These are phyloP conservation scores for Smittia sp. DNA, from an alignment of 2,888 invertebrate genomes.

Conservation along the genomic window DNA sequence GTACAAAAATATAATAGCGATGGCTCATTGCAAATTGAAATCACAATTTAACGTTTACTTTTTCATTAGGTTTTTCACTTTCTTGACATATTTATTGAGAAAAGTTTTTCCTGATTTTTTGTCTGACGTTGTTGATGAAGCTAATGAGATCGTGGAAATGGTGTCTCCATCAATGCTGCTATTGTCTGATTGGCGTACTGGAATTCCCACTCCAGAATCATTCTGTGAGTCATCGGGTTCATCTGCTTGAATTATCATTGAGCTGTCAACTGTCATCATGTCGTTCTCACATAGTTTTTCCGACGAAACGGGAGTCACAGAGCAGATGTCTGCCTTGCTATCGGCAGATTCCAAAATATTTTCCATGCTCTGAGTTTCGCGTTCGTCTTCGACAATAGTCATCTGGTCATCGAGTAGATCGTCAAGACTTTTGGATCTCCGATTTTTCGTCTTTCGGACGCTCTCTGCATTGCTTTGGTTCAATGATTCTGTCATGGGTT, in stretches of 20 bases:
- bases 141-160: conserved; percentile 38
- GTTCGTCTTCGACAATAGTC: conserved; percentile 47
- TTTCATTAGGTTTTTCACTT: conserved; percentile 72
- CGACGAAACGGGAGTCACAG: conserved; percentile 26
- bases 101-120: conserved; percentile 74
- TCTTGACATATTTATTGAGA: conserved; percentile 80
- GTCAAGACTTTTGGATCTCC: conserved; percentile 64
- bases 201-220: not conserved
- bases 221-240: not conserved
- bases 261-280: conserved; percentile 40
- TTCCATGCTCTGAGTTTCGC: conserved; percentile 52
- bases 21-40: too few relatives aligned
- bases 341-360: conserved; percentile 45
- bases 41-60: conserved; percentile 47
- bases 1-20: too few relatives aligned
- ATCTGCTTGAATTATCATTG: not conserved
- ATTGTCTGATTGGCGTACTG: not conserved
- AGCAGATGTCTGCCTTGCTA: conserved; percentile 39
- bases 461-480: conserved; percentile 44
- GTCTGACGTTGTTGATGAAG: conserved; percentile 52
- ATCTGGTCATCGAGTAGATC: conserved; percentile 57
- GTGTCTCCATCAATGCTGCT: conserved; percentile 36
- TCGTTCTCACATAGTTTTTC: conserved; percentile 42
- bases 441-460: conserved; percentile 46
- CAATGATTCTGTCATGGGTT: conserved; percentile 45